These are phyloP conservation scores for Amblyjoppa fuscipennis DNA, from an alignment of 2,888 invertebrate genomes.

Conservation along the genomic window DNA sequence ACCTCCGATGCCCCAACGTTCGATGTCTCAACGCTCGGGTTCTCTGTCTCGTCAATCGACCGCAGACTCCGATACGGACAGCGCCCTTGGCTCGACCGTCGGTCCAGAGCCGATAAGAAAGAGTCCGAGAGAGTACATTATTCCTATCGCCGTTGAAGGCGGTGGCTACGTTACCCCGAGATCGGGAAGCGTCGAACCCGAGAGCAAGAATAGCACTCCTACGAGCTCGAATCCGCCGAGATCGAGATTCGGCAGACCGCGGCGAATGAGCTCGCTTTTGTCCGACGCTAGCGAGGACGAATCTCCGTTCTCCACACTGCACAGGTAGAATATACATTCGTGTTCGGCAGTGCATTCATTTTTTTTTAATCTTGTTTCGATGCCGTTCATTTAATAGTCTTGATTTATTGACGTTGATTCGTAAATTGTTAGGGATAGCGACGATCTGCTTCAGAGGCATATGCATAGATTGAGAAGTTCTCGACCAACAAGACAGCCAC, in stretches of 20 bases:
- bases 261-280: slow-evolving; percentile 89
- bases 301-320: slow-evolving; percentile 87
- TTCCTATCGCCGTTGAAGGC: slow-evolving; percentile 97
- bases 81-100: slow-evolving; percentile 85
- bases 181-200: slow-evolving; percentile 92
- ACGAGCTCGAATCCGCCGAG: slow-evolving; percentile 86
- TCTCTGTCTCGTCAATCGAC: slow-evolving; percentile 89
- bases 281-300: slow-evolving; percentile 86
- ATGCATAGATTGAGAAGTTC: slow-evolving; percentile 87
- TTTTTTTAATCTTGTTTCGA: slow-evolving; percentile 5
- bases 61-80: slow-evolving; percentile 90
- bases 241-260: slow-evolving; percentile 86
- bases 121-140: slow-evolving; percentile 95
- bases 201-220: slow-evolving; percentile 87
- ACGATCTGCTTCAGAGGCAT: slow-evolving; percentile 82
- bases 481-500: slow-evolving; percentile 88
- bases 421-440: slow-evolving; percentile 77
- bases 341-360: background rate
- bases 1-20: slow-evolving; percentile 85
- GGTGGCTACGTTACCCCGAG: slow-evolving; percentile 94
- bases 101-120: slow-evolving; percentile 93
- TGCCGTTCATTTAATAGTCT: slow-evolving; percentile 21
- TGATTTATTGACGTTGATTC: slow-evolving; percentile 35
- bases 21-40: slow-evolving; percentile 85
- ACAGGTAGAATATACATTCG: slow-evolving; percentile 80